Base-by-base conservation (phyloP, 2,797 vertebrate species). In the Clamator glandarius region DNA sequence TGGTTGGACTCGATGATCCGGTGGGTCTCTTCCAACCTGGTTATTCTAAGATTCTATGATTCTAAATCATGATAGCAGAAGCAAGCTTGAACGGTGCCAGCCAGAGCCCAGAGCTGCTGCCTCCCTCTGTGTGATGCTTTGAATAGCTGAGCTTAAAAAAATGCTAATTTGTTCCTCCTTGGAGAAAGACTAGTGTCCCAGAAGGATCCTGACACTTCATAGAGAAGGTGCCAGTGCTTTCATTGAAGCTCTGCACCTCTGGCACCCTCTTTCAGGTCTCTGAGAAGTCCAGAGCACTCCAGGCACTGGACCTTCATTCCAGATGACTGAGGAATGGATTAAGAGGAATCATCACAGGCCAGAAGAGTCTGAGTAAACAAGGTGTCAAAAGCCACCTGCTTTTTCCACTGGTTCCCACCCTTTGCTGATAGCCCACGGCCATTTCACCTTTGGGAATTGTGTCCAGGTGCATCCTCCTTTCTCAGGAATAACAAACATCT, bases 401-500 rank as follows among this genome's bases (percentile, higher is more conserved):
- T 83, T 91, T 83, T 57, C 82, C 92, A 88, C 79, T 79, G 87
- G 48, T 86, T 21, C 44, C 62, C 25, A 31, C 44, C 69, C 41
- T 75, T 28, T 61, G 41, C 70, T 54, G 67, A 29, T 54, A 88
- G 57, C 44, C 72, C 15, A 3, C 18, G 19, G 19, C 64, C 52
- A 2, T n/a, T 87, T 48, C 86, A 51, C 55, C n/a, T 36, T 59
- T 5, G 28, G 48, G 48, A 52, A 84, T 0, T 21, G 15, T 82
- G 66, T 69, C 69, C 90, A 73, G 90, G 36, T 57, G 46, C 39
- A 20, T 41, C 64, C 42, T 92, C 31, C 62, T 21, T 16, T 3
- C 66, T 50, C 54, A 81, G 82, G 66, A 87, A 85, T 44, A 81
- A 74, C 79, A 88, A 96, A 93, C 50, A 21, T 36, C 81, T 90